Conservation (phyloP, 2,888 invertebrate genomes). For the Cerastis leucographa region DNA sequence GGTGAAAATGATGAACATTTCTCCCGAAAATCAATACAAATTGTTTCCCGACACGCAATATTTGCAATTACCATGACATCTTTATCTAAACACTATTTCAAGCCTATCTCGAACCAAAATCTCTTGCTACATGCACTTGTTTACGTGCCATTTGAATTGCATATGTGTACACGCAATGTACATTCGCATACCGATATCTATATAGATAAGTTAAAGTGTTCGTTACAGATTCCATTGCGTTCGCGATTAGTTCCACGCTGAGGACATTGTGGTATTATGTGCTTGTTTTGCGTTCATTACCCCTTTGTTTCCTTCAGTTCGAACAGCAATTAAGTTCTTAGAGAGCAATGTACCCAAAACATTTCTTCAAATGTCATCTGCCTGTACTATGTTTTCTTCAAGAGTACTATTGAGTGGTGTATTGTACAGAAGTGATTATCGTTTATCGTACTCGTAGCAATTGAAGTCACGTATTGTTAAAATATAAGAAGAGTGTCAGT, state of each 20-base stretch:
- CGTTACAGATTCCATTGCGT: slow-evolving; percentile 75
- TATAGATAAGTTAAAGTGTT: slow-evolving; percentile 69
- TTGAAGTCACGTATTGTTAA: slow-evolving; percentile 40
- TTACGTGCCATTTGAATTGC: slow-evolving; percentile 52
- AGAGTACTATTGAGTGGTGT: slow-evolving; percentile 14
- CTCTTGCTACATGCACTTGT: slow-evolving; percentile 58
- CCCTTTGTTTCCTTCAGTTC: slow-evolving; percentile 9
- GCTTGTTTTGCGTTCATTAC: slow-evolving; percentile 30
- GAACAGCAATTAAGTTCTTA: neutral
- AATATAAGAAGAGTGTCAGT: slow-evolving; percentile 52
- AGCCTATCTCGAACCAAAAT: slow-evolving; percentile 41
- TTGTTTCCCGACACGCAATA: neutral
- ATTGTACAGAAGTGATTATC: slow-evolving; percentile 44
- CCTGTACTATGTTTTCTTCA: slow-evolving; percentile 23
- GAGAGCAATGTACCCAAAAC: slow-evolving; percentile 15
- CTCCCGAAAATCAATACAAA: neutral
- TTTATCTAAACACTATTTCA: slow-evolving; percentile 11
- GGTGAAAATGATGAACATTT: neutral
- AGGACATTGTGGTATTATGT: slow-evolving; percentile 67
- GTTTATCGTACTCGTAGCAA: slow-evolving; percentile 33
- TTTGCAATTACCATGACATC: slow-evolving; percentile 2
- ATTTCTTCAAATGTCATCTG: neutral
- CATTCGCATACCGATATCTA: slow-evolving; percentile 64
- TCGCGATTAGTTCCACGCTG: slow-evolving; percentile 79
- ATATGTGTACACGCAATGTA: slow-evolving; percentile 53